Conservation (phyloP, 1,140 invertebrate genomes). For the Bombyx mandarina region DNA sequence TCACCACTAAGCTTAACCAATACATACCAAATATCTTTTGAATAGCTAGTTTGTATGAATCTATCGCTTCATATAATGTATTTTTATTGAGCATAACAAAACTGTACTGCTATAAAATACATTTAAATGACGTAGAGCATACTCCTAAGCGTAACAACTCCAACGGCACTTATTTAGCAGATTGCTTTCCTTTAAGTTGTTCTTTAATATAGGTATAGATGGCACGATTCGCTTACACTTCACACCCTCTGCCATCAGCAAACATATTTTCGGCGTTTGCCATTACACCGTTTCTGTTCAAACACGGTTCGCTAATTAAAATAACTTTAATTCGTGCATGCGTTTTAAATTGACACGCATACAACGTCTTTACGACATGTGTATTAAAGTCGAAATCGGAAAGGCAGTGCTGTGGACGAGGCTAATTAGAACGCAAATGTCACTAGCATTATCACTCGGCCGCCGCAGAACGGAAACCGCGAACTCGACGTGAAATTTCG, state of each 20-base stretch:
- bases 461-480: constrained; percentile 25
- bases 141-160: constrained; percentile 12
- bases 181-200: constrained; percentile 72
- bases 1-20: too few relatives aligned
- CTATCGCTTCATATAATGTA: background rate
- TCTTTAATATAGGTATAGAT: constrained; percentile 67
- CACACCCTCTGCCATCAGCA: constrained; percentile 19
- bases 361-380: too few relatives aligned
- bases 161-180: constrained; percentile 68
- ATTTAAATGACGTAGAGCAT: constrained; percentile 32
- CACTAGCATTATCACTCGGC: constrained; percentile 23
- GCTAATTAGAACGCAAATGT: constrained; percentile 19
- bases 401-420: constrained; percentile 3
- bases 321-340: too few relatives aligned
- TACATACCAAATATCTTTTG: too few relatives aligned
- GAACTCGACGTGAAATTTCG: constrained; percentile 35
- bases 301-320: too few relatives aligned
- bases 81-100: background rate
- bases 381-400: too few relatives aligned
- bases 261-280: background rate
- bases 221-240: constrained; percentile 14
- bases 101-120: background rate
- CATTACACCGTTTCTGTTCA: too few relatives aligned
- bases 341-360: too few relatives aligned
- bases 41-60: background rate